Base-by-base conservation (phyloP, 2,888 invertebrate species). In the Unio pictorum region DNA sequence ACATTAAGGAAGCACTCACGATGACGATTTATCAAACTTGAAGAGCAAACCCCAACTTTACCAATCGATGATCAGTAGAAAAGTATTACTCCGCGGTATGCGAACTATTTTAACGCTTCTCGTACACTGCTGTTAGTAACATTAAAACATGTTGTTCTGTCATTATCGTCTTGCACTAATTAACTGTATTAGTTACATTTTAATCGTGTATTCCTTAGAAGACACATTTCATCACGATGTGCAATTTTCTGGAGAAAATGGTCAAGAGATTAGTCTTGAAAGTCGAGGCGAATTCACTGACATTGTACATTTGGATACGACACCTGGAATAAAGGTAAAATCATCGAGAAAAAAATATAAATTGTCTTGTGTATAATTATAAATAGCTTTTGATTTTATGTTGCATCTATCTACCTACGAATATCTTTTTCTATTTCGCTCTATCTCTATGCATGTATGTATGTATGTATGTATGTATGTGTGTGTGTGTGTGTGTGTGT, bases 151-250 rank as follows among this genome's bases (percentile, higher is more conserved):
- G 45, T 45, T 45, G 8, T 45, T 45, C 45, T 45, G 11, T 45
- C 45, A 45, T 11, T 45, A 45, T 45, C 11, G 11, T 45, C 2
- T 11, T 45, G 45, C 45, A 45, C 45, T 45, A 45, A 2, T 45
- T 45, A 45, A 11, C 45, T 2, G 1, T 23, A 45, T 23, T 54
- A 17, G 6, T n/a, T 34, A 3, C 4, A 18, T 45, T 45, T 45
- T 45, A 45, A 45, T 45, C 20, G 23, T 45, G 6, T 5, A 28
- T 11, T 61, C 67, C 55, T 59, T 23, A 7, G 68, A 72, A 62
- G 68, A 72, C 23, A 34, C 45, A 11, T 72, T 72, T 62, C 65
- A 72, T 34, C 66, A 72, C 58, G 61, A 72, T 34, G 68, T 72
- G 30, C 68, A 72, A 26, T 34, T 54, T 55, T 26, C 28, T 28